phyloP scores from a whole-genome alignment of 1,140 invertebrate genomes.

The Dufourea novaeangliae region DNA sequence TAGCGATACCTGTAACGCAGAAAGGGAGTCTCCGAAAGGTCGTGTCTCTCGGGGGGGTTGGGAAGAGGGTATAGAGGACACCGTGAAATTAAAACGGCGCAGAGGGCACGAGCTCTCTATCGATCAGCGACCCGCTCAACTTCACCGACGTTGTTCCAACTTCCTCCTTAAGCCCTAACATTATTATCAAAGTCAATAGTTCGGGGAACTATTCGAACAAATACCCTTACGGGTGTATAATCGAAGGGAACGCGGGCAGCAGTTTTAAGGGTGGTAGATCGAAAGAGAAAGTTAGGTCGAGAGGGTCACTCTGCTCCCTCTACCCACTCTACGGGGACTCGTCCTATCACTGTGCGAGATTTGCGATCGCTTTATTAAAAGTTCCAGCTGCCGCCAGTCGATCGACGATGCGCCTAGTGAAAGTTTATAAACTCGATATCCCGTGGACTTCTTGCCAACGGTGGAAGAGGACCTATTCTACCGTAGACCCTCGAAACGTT shows the following conservation, averaged over 20 bases:
- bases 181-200: conserved; percentile 54
- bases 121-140: conserved; percentile 27
- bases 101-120: conserved; percentile 25
- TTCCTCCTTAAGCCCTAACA: conserved; percentile 30
- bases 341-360: conserved; percentile 13
- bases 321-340: background rate
- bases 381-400: conserved; percentile 57
- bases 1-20: too few relatives aligned
- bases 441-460: conserved; percentile 13
- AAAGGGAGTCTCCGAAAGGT: too few relatives aligned
- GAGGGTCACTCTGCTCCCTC: conserved; percentile 22
- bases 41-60: background rate
- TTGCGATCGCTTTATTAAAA: conserved; percentile 70
- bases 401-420: conserved; percentile 37
- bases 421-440: conserved; percentile 57
- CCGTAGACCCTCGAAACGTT: background rate
- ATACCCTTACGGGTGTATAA: conserved; percentile 25
- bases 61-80: too few relatives aligned
- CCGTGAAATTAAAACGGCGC: conserved; percentile 20
- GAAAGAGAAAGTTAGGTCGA: conserved; percentile 1
- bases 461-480: background rate
- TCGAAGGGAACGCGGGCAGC: conserved; percentile 12
- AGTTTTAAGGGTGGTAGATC: background rate
- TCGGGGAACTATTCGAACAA: conserved; percentile 36
- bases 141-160: conserved; percentile 28